Evolutionary conservation across 2,888 invertebrate species (phyloP), one percentile per base, ranked within the genome.

Genomic region (Melinaea marsaeus): DNA sequence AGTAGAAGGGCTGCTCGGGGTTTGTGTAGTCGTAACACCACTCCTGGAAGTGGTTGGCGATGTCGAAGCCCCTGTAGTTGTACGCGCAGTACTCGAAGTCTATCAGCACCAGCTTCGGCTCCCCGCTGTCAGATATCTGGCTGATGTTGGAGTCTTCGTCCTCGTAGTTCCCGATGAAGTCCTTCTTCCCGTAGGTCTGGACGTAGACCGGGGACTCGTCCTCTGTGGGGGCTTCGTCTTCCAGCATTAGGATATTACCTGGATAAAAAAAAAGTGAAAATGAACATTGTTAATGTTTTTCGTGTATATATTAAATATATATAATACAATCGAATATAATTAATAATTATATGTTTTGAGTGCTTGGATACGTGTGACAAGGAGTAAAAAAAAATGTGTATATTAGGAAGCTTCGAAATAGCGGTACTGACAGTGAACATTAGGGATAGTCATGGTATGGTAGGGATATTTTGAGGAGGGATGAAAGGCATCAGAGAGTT

Each of bases 21-120:
- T 94, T 93, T 0, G 95, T 96, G 83, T 98, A 98, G 79, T 98
- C 97, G 79, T 96, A 96, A 1, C 93, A 93, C 97, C 97, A 97
- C 82, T 98, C 98, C 69, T 96, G 92, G 81, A 98, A 98, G 78
- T 98, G 98, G 85, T 98, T 98, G 3, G 98, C 98, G 58, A 98
- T 90, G 84, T 98, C 98, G 84, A 98, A 98, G 0, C 95, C 97
- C 59, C 98, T 92, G 80, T 88, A 77, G 80, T 98, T 98, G 86
- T 98, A 98, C 0, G 98, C 96, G 83, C 98, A 98, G 80, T 98
- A 98, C 85, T 98, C 98, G 80, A 97, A 98, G 82, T 98, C 98
- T 76, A 97, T 97, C 37, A 97, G 91, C 13, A 95, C 95, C 45
- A 97, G 84, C 69, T 93, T 93, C 0, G 94, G 93, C 60, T 92